These are phyloP conservation scores for Drosophila hamatofila DNA, from an alignment of 2,888 invertebrate genomes.

Conservation along the genomic window DNA sequence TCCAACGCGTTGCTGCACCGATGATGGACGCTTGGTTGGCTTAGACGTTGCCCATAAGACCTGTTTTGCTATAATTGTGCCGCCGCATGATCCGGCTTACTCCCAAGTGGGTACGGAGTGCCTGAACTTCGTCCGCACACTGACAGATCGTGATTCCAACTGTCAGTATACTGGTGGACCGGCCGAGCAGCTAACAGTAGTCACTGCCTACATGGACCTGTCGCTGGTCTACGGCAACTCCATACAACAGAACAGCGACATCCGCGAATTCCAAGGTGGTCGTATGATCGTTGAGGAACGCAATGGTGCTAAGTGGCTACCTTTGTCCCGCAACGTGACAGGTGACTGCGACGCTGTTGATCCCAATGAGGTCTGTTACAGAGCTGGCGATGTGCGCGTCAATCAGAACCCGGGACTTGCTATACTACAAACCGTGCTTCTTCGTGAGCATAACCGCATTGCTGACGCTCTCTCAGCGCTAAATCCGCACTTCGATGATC, in stretches of 20 bases:
- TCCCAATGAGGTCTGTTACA: slow-evolving; percentile 90
- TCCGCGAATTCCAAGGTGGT: slow-evolving; percentile 90
- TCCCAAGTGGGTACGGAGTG: slow-evolving; percentile 87
- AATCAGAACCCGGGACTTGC: slow-evolving; percentile 86
- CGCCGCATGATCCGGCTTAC: slow-evolving; percentile 87
- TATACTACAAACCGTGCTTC: slow-evolving; percentile 85
- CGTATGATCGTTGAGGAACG: slow-evolving; percentile 88
- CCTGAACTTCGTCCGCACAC: slow-evolving; percentile 89
- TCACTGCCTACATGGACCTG: slow-evolving; percentile 88
- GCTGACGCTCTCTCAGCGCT: slow-evolving; percentile 84
- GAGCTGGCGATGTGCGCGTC: slow-evolving; percentile 87
- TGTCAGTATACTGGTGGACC: slow-evolving; percentile 86
- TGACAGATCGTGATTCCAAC: slow-evolving; percentile 88
- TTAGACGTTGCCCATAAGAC: slow-evolving; percentile 84
- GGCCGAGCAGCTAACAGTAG: slow-evolving; percentile 88
- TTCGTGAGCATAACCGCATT: slow-evolving; percentile 86
- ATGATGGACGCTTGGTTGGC: slow-evolving; percentile 86
- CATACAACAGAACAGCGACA: slow-evolving; percentile 87
- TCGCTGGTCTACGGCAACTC: slow-evolving; percentile 93
- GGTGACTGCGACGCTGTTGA: slow-evolving; percentile 89
- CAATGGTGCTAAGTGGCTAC: slow-evolving; percentile 90
- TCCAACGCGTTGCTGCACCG: slow-evolving; percentile 88
- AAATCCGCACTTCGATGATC: slow-evolving; percentile 87
- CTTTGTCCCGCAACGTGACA: slow-evolving; percentile 89
- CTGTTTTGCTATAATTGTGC: slow-evolving; percentile 87